Conservation (phyloP, 2,113 vertebrate genomes). For the Engraulis encrasicolus region DNA sequence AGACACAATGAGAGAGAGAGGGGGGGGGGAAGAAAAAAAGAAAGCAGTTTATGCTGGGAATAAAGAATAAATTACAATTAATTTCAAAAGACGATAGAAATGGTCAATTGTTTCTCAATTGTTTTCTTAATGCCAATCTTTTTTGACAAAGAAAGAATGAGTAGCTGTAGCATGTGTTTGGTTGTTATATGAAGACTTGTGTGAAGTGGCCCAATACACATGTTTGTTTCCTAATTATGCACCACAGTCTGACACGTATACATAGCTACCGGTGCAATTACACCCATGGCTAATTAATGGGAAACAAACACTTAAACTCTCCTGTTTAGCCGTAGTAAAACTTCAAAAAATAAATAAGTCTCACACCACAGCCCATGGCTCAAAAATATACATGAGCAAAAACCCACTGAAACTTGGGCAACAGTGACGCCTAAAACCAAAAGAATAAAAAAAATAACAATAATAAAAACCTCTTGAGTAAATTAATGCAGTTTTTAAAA, state of each 20-base stretch:
- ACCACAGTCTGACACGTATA: conserved; percentile 39
- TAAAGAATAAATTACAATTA: no score
- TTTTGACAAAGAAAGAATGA: neutral
- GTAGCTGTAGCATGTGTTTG: neutral
- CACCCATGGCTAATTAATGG: conserved; percentile 43
- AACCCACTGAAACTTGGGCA: conserved; percentile 25
- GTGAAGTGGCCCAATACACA: neutral
- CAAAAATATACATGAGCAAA: conserved; percentile 41
- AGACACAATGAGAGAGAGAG: neutral
- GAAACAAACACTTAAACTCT: conserved; percentile 38
- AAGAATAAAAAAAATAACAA: no score
- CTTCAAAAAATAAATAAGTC: conserved; percentile 41
- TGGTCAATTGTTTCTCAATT: neutral
- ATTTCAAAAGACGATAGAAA: no score
- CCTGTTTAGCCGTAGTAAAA: no score
- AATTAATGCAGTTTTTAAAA: neutral
- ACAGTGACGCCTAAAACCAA: neutral
- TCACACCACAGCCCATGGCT: conserved; percentile 37
- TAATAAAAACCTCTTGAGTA: no score
- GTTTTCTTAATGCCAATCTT: neutral
- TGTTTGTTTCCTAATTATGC: conserved; percentile 36
- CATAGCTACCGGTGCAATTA: conserved; percentile 34
- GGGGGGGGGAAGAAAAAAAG: neutral
- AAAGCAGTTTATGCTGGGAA: neutral
- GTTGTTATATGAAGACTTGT: neutral